Conservation (phyloP, 2,797 vertebrate species). For the Lepilemur septentrionalis region DNA sequence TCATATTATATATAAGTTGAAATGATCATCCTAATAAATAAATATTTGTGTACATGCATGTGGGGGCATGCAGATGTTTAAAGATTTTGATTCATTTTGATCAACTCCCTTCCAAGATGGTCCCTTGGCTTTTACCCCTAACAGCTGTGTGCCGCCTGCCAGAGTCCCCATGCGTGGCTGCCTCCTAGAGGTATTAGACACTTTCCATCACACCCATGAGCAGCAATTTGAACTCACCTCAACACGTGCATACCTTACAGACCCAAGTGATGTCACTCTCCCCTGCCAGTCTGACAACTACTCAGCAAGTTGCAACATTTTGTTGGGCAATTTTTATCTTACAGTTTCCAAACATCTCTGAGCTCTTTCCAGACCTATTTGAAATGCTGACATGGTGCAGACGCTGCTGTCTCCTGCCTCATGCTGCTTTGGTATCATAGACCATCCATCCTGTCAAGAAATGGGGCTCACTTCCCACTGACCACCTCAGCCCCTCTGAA, state of each 20-base stretch:
- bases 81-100: constrained; percentile 4
- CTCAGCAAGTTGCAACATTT: neutral
- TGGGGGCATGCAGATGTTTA: neutral
- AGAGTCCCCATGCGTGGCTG: too few relatives aligned
- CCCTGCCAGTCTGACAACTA: neutral
- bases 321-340: neutral
- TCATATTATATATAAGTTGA: neutral
- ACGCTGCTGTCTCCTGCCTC: neutral
- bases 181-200: neutral
- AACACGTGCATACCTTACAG: neutral
- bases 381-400: neutral
- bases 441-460: neutral
- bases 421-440: accelerated
- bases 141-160: neutral
- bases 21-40: neutral
- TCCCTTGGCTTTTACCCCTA: neutral
- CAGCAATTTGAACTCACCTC: neutral
- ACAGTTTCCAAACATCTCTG: neutral
- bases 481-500: neutral
- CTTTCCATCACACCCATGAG: neutral
- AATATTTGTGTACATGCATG: neutral
- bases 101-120: neutral
- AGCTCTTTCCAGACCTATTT: neutral
- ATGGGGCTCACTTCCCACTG: neutral
- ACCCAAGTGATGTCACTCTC: neutral